Conservation (phyloP, 1,140 invertebrate genomes). For the Drosophila persimilis region DNA sequence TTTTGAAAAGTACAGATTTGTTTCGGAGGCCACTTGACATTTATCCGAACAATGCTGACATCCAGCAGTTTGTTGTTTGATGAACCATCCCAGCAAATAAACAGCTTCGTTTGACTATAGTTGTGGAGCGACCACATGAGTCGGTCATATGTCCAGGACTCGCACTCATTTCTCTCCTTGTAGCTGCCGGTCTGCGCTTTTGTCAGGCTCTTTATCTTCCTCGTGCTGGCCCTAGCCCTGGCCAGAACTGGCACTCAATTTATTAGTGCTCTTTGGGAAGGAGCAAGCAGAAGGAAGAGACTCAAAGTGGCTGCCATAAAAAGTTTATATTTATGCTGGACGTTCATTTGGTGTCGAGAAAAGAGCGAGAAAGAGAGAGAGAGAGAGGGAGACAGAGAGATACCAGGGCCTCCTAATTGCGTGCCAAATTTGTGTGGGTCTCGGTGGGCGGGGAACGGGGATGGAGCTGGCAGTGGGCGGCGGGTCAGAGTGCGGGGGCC, state of each 20-base stretch:
- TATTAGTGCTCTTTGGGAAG: constrained; percentile 33
- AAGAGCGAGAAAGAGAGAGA: background rate
- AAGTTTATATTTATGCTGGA: constrained; percentile 66
- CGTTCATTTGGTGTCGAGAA: constrained; percentile 30
- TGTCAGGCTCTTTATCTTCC: constrained; percentile 10
- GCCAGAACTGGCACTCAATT: constrained; percentile 53
- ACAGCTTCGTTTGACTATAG: constrained; percentile 5
- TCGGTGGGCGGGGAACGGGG: no score
- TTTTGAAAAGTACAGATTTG: background rate
- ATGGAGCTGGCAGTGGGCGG: no score
- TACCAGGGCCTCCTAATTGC: constrained; percentile 56
- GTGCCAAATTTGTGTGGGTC: constrained; percentile 71
- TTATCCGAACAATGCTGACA: constrained; percentile 47
- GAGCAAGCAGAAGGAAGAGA: constrained; percentile 4
- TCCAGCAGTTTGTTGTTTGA: constrained; percentile 3
- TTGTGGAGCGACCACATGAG: no score
- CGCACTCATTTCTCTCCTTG: no score
- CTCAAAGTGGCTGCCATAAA: constrained; percentile 45
- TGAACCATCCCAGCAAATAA: constrained; percentile 7
- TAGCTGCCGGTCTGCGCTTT: background rate
- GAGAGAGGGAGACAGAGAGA: background rate
- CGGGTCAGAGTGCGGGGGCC: constrained; percentile 1
- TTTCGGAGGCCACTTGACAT: constrained; percentile 36
- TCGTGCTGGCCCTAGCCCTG: background rate
- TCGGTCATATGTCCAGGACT: no score